A percentile compares a stretch with the other conserved stretches of the same genome.
phyloP scores from a whole-genome alignment of 2,797 vertebrate species.

The Manis pentadactyla region DNA sequence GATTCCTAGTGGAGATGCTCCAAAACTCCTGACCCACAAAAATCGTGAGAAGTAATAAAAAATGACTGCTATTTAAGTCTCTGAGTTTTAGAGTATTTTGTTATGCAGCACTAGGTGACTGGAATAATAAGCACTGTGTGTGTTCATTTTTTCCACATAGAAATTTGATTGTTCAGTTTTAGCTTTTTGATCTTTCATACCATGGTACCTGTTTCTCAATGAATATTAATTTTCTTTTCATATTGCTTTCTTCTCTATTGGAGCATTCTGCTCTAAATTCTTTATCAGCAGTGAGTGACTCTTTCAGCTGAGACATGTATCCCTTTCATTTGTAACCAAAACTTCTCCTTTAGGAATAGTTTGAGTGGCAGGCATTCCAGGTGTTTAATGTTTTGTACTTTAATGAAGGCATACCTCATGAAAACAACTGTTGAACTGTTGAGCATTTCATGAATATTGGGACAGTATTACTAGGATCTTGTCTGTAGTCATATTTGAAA shows the following conservation, averaged over 20 bases:
- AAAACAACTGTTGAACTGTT: slow-evolving; percentile 86
- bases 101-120: neutral
- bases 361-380: slow-evolving; percentile 84
- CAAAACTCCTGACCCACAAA: neutral
- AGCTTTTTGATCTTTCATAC: slow-evolving; percentile 20
- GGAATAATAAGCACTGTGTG: neutral
- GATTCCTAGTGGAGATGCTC: neutral
- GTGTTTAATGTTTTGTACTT: slow-evolving; percentile 87
- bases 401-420: slow-evolving; percentile 86
- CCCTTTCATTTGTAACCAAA: slow-evolving; percentile 85
- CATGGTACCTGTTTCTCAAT: slow-evolving; percentile 39
- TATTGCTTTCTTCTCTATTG: slow-evolving; percentile 81
- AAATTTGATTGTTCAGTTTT: slow-evolving; percentile 36
- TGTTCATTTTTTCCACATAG: slow-evolving; percentile 1
- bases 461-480: slow-evolving; percentile 73
- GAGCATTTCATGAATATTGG: slow-evolving; percentile 84
- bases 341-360: slow-evolving; percentile 86
- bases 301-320: slow-evolving; percentile 84
- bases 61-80: neutral
- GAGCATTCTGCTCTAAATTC: slow-evolving; percentile 83
- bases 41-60: neutral
- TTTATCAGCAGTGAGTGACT: slow-evolving; percentile 77
- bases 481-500: slow-evolving; percentile 78
- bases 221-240: slow-evolving; percentile 85
- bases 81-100: neutral